Base-by-base conservation (phyloP, 2,888 invertebrate species). In the Acanthococcus lagerstroemiae region DNA sequence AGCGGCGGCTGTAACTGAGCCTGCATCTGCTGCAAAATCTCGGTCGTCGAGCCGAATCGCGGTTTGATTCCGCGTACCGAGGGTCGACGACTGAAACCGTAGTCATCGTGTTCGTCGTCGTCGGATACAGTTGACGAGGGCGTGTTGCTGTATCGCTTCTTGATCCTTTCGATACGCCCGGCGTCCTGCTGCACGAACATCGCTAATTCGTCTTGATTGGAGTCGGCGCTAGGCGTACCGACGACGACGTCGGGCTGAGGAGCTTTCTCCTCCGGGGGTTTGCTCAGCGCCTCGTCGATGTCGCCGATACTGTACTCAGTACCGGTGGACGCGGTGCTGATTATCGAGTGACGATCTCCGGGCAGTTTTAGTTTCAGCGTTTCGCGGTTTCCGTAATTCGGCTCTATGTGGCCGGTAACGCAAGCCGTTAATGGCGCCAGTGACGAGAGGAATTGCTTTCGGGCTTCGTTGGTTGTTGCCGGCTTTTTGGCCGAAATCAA, bases 51-150 rank as follows among this genome's bases (percentile, higher is more conserved):
- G 12, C 87, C 88, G 69, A 90, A 85, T 70, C 88, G 84, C n/a
- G 90, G 87, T 74, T 91, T 91, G 69, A 93, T 91, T 0, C 92
- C 91, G 1, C 90, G 83, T 1, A 93, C 92, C 1, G 90, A 89
- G 0, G 92, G 92, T n/a, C 92, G 80, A 44, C 89, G 83, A 73
- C 90, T 88, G 75, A 93, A 92, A 0, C 92, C 92, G 72, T 92
- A 91, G 74, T 92, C 91, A 71, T 91, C 90, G 71, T 90, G 88
- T 71, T 90, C 90, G 67, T 88, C 86, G 58, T 88, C 88, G 19
- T 71, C 71, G 30, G 69, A 68, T 4, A 67, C 69, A n/a, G 67
- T 81, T 81, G 72, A 80, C 78, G 56, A 75, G 76, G 5, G 78
- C 77, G 69, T 80, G 69, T 68, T 67, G 68, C 74, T 76, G 72